Percentiles rank a stretch among this genome's conserved stretches.
Evolutionary conservation across 2,113 vertebrate species (phyloP).

Genomic region (Heterocephalus glaber): DNA sequence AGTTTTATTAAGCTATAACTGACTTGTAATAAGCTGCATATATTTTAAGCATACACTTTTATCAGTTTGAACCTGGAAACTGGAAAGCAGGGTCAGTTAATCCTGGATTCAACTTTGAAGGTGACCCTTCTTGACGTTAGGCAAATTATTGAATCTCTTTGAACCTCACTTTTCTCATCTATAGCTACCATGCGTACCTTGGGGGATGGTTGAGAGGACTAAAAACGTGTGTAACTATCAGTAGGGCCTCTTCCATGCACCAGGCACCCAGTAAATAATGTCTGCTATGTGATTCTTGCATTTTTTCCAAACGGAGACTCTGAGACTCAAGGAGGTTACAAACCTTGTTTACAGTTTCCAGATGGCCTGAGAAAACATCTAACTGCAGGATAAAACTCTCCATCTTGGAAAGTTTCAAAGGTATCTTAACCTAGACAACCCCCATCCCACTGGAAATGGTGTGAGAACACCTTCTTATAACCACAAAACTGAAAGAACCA

Average conservation of each 20-base stretch:
- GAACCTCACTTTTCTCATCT: not conserved
- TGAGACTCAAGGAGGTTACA: not conserved
- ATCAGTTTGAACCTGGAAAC: not conserved
- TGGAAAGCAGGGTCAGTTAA: not conserved
- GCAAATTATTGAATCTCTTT: not conserved
- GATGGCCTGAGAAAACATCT: not conserved
- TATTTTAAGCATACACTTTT: not conserved
- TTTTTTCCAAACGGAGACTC: not conserved
- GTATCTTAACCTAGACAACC: not conserved
- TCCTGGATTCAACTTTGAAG: not conserved
- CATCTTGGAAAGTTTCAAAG: not conserved
- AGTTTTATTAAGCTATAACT: not conserved
- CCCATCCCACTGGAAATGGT: not conserved
- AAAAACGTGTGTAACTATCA: not conserved
- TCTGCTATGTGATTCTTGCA: too few species aligned
- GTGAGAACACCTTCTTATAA: not conserved
- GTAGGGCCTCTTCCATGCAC: rapidly evolving
- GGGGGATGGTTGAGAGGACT: not conserved
- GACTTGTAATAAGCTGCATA: not conserved
- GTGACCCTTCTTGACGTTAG: not conserved
- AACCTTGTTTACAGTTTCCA: not conserved
- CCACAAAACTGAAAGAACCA: not conserved
- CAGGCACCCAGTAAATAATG: not conserved
- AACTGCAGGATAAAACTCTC: not conserved
- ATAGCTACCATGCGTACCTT: not conserved